Evolutionary conservation across 2,113 vertebrate species (phyloP).

Genomic region (Myanophis thanlyinensis): DNA sequence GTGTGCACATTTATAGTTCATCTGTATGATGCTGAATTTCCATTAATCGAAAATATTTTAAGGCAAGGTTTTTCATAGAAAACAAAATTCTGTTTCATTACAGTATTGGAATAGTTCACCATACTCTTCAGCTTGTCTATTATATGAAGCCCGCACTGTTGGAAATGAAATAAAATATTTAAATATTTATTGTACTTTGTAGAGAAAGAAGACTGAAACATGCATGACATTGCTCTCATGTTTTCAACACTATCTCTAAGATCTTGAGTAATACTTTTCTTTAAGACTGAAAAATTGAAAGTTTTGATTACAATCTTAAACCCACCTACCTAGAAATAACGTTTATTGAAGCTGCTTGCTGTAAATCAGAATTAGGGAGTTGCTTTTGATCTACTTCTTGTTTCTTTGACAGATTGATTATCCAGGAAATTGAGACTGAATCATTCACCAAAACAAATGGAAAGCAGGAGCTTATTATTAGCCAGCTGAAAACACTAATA

Average conservation of each 20-base stretch:
- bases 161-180: background rate
- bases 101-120: background rate
- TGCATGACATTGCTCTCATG: background rate
- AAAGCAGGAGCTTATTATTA: slow-evolving; percentile 46
- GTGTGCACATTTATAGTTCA: background rate
- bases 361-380: background rate
- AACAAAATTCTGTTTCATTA: background rate
- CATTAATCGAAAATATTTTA: background rate
- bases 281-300: background rate
- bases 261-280: background rate
- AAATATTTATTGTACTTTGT: background rate
- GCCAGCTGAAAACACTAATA: slow-evolving; percentile 76
- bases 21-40: background rate
- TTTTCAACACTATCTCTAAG: background rate
- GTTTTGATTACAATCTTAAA: background rate
- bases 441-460: slow-evolving; percentile 57
- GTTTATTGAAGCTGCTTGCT: background rate
- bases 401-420: slow-evolving; percentile 69
- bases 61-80: background rate
- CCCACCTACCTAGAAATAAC: background rate
- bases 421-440: slow-evolving; percentile 48
- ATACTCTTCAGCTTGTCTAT: too few species aligned
- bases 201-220: background rate
- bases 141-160: background rate
- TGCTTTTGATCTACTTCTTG: slow-evolving; percentile 37